phyloP scores from a whole-genome alignment of 2,113 vertebrate species.

The Columba livia region DNA sequence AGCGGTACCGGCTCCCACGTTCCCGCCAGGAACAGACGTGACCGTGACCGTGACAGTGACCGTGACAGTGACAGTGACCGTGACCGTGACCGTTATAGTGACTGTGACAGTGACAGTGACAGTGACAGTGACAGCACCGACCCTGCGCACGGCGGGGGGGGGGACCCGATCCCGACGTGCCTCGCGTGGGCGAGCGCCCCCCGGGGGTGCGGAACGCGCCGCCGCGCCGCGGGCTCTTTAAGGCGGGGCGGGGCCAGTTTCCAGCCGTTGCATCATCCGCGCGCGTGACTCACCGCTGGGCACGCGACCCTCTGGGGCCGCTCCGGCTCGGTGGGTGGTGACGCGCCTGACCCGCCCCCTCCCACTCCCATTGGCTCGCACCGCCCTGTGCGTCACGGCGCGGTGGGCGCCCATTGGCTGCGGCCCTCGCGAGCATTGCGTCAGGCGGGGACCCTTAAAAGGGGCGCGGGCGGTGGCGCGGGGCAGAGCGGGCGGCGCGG shows the following conservation, averaged over 20 bases:
- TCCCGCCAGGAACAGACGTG: conserved; percentile 47
- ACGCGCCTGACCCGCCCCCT: no score
- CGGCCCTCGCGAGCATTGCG: neutral
- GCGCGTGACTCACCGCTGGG: neutral
- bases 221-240: neutral
- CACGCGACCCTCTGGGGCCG: no score
- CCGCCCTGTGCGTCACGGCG: fast-evolving
- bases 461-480: neutral
- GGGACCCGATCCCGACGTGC: conserved; percentile 87
- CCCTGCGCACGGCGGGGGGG: conserved; percentile 81
- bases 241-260: neutral
- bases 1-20: neutral
- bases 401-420: neutral
- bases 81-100: no score
- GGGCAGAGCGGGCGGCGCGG: neutral
- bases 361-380: neutral
- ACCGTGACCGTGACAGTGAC: no score
- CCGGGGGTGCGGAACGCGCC: no score
- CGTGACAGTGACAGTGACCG: no score
- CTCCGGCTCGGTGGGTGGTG: no score
- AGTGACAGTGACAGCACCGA: no score
- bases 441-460: neutral
- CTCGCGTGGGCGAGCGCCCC: conserved; percentile 20
- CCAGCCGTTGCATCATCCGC: neutral
- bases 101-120: no score